Evolutionary conservation across 2,797 vertebrate species (phyloP).

Genomic region (Pristis pectinata): DNA sequence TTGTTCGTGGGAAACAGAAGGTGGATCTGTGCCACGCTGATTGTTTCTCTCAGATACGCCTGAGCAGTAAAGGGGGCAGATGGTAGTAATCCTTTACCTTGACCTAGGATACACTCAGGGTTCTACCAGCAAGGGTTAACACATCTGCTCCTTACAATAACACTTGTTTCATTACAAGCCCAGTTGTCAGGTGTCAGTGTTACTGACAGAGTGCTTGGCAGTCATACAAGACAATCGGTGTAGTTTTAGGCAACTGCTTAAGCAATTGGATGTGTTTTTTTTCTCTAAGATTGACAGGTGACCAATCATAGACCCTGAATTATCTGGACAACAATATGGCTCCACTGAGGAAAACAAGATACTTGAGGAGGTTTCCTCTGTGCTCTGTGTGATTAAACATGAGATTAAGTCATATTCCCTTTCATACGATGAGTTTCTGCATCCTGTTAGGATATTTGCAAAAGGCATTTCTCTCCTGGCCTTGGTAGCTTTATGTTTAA

Average conservation of each 20-base stretch:
- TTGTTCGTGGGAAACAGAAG: neutral
- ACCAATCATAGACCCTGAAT: constrained; percentile 43
- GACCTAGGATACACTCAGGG: constrained; percentile 47
- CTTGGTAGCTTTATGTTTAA: neutral
- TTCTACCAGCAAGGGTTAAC: constrained; percentile 23
- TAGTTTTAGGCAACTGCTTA: neutral
- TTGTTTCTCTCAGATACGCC: constrained; percentile 37
- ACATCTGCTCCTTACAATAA: neutral
- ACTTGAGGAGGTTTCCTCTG: neutral
- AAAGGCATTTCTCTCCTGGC: neutral
- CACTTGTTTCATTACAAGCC: constrained; percentile 46
- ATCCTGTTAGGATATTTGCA: neutral
- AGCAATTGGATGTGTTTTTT: constrained; percentile 38
- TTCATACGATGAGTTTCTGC: neutral
- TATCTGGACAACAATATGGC: neutral
- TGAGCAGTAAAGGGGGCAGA: constrained; percentile 46
- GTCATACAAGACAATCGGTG: constrained; percentile 39
- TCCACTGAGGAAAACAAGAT: neutral
- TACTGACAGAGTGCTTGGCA: constrained; percentile 44
- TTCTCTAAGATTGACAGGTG: constrained; percentile 38
- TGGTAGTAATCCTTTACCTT: constrained; percentile 51
- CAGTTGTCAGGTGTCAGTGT: constrained; percentile 43
- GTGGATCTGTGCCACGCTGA: neutral
- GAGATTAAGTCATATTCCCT: neutral
- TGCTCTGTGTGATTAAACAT: neutral